These are phyloP conservation scores for Choristoneura rosaceana DNA, from an alignment of 2,888 invertebrate species.

Conservation along the genomic window DNA sequence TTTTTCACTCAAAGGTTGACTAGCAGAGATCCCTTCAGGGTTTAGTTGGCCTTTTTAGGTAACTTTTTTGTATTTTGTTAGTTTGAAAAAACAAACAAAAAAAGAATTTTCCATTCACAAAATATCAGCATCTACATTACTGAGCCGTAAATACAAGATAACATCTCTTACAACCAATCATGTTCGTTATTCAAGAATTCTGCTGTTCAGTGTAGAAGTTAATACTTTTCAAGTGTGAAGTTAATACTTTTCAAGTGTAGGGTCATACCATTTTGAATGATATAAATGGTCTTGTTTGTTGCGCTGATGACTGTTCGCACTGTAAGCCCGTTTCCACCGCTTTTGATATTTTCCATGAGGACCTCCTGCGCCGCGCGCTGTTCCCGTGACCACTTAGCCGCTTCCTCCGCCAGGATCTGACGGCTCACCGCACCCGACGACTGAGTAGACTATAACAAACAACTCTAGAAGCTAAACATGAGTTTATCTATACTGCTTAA, in stretches of 20 bases:
- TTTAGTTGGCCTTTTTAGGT: no score
- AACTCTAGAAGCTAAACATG: neutral
- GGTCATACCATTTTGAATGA: constrained; percentile 74
- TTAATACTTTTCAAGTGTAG: neutral
- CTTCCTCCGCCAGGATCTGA: constrained; percentile 78
- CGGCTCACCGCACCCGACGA: constrained; percentile 77
- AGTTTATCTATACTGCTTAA: no score
- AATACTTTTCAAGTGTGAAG: neutral
- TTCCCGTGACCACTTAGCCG: constrained; percentile 80
- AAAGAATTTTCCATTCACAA: no score
- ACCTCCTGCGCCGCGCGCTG: constrained; percentile 79
- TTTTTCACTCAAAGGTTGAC: no score
- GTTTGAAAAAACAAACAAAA: no score
- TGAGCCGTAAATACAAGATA: no score
- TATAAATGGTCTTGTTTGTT: constrained; percentile 66
- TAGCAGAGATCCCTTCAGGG: no score
- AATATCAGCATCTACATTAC: no score
- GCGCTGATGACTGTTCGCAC: constrained; percentile 72
- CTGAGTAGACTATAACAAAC: constrained; percentile 67
- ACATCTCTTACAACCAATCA: no score
- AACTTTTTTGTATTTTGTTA: no score
- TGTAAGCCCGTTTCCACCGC: constrained; percentile 77
- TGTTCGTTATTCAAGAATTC: neutral
- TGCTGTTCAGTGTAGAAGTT: neutral
- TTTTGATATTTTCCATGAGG: constrained; percentile 80